Evolutionary conservation across 53 echinoderm and acorn worm species (phyloP), one percentile per base, ranked within the genome.

Genomic region (Holothuria leucospilota): DNA sequence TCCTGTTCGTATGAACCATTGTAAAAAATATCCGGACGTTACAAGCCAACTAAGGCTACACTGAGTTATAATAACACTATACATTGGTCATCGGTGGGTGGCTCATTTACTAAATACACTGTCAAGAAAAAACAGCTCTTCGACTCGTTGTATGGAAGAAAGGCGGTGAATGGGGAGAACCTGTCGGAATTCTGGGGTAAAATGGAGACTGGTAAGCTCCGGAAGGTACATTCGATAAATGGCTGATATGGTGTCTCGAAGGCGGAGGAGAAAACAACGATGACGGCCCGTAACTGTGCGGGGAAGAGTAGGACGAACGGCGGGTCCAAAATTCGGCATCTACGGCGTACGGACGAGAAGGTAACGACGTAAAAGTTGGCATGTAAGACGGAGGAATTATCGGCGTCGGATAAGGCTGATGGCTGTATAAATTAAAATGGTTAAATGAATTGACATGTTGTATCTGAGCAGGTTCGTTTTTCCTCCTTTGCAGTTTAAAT

Each of bases 381-480:
- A 39, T 7, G 41, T 72, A 39, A 0, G 72, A 72, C 13, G 72
- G n/a, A 6, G 72, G 8, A 20, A 39, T 39, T n/a, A 72, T 23
- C 39, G 39, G 23, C 4, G 72, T 23, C 5, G 83, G 83, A 73
- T 83, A 72, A 26, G 86, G 82, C 39, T 75, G 62, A 29, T 78
- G 51, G 51, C 70, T 86, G 51, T 83, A 93, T 49, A 95, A 84
- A 66, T 86, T 95, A 86, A 95, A 95, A 42, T 95, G 95, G 49
- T 90, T 85, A 78, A 53, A 93, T 27, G 95, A 95, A 51, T 93
- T 95, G 24, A 95, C 90, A 83, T 95, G 95, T 51, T 93, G 95
- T 51, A 95, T 89, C 82, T 93, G 90, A 2, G 95, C 95, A 25
- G 95, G 93, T 25, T 95, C 91, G 77, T 93, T 88, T 62, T 84